Conservation (phyloP, 2,797 vertebrate species). For the Bradypus variegatus region DNA sequence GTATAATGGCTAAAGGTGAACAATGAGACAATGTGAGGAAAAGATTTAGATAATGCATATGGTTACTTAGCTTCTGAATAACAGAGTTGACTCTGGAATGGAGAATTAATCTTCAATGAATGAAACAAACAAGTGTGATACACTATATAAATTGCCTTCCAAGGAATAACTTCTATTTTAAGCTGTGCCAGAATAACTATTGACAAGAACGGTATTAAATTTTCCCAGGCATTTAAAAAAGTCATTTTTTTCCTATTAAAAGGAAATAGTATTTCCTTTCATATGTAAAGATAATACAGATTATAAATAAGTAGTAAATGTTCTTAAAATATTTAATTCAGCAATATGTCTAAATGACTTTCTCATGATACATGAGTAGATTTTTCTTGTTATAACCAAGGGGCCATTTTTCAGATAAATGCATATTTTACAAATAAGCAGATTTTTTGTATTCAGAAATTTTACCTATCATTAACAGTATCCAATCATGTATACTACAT, state of each 20-base stretch:
- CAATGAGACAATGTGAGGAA: background rate
- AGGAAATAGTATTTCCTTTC: background rate
- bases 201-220: background rate
- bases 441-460: conserved; percentile 31
- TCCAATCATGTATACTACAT: background rate
- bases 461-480: conserved; percentile 30
- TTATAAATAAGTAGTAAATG: background rate
- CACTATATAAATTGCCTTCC: background rate
- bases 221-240: background rate
- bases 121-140: conserved; percentile 2
- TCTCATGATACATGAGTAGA: background rate
- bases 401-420: conserved; percentile 8
- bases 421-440: background rate
- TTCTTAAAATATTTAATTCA: conserved; percentile 28
- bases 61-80: conserved; percentile 19
- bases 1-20: background rate
- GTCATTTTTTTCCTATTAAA: background rate
- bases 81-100: background rate
- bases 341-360: background rate
- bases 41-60: background rate
- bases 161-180: conserved; percentile 9
- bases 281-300: background rate
- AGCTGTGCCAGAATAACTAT: conserved; percentile 14
- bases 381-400: conserved; percentile 22
- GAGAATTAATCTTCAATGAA: conserved; percentile 1